Base-by-base conservation (phyloP, 2,797 vertebrate species). In the Diplodus sargus region DNA sequence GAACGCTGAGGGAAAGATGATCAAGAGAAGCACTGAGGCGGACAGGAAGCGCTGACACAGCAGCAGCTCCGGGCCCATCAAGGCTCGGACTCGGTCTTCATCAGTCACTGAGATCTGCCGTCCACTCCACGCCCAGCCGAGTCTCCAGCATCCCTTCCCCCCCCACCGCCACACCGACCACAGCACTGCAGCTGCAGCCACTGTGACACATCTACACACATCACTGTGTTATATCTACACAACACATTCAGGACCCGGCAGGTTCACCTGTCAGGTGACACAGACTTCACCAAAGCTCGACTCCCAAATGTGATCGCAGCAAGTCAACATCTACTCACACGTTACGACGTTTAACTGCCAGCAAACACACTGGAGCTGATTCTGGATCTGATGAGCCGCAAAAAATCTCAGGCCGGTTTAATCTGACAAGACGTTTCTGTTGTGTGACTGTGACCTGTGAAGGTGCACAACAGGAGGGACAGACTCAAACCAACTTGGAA, bases 91-190 rank as follows among this genome's bases (percentile, higher is more conserved):
- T 5, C 54, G 20, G 52, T 65, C 43, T 80, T 65, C 76, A 74
- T 82, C 79, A 58, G 66, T 67, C 72, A 76, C 58, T 54, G 11
- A 79, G 51, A 76, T 60, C 78, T 52, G 53, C 9, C 23, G 5
- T 62, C 75, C 48, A n/a, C 60, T 67, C 78, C 65, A 79, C 56
- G 9, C 43, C 72, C 74, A 66, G 4, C 49, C 45, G 49, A 0
- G 23, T 16, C 70, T 60, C 47, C 54, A 67, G 59, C 60, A 39
- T 28, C 62, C 67, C 60, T 34, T 34, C 64, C 63, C 52, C 63
- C 52, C 25, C 43, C 49, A 5, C 9, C 1, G 23, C 59, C 42
- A 42, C 70, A 71, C 81, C 45, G 67, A 80, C 75, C 74, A 75
- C 66, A 82, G 68, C 30, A 34, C 68, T 70, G 68, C 60, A 70